phyloP scores from a whole-genome alignment of 1,140 invertebrate species.

The Palaemon carinicauda region DNA sequence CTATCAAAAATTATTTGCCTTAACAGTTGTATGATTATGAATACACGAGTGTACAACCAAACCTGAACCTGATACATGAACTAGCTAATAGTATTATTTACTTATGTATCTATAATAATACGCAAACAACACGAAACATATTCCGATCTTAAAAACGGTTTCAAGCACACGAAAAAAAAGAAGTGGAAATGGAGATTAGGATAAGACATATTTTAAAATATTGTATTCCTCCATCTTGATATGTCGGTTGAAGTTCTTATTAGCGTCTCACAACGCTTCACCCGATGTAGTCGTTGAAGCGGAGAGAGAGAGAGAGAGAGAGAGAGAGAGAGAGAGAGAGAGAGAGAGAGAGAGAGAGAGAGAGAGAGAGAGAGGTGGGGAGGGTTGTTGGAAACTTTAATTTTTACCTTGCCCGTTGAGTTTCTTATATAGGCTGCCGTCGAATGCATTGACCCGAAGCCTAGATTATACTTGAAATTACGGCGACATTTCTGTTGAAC shows the following conservation, averaged over 20 bases:
- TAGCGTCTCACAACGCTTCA: background rate
- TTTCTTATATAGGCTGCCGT: too few species aligned
- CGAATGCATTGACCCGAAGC: too few species aligned
- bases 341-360: background rate
- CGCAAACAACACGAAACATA: too few species aligned
- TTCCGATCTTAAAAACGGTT: background rate
- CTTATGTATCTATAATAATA: too few species aligned
- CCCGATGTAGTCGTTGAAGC: background rate
- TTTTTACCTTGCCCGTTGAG: too few species aligned
- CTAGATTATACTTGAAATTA: too few species aligned
- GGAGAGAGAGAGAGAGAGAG: background rate
- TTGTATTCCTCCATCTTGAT: background rate
- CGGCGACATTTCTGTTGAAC: too few species aligned
- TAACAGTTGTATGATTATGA: too few species aligned
- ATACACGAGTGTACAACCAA: too few species aligned
- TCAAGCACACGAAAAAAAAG: background rate
- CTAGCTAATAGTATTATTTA: too few species aligned
- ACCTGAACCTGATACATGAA: too few species aligned
- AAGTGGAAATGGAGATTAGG: background rate
- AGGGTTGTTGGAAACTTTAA: background rate
- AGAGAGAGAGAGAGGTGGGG: background rate
- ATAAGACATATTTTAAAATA: background rate
- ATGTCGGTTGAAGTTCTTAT: background rate
- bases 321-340: background rate
- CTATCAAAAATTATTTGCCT: too few species aligned